A percentile compares a stretch with the other conserved stretches of the same genome.
Evolutionary conservation across 2,797 vertebrate species (phyloP).

Genomic region (Peromyscus aztecus): DNA sequence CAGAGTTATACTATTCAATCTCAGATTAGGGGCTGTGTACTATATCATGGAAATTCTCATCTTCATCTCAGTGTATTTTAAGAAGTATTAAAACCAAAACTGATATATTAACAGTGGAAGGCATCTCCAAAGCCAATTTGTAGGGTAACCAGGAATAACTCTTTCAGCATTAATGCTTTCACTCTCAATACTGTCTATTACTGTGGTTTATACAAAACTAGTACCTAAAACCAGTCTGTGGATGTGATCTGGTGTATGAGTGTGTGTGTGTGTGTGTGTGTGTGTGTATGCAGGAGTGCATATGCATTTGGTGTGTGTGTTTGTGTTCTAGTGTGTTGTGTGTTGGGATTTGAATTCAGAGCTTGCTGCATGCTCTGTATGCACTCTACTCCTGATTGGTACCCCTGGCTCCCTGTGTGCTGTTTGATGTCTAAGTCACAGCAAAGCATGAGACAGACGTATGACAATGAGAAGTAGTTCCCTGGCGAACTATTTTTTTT

Average conservation of each 20-base stretch:
- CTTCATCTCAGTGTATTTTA: neutral
- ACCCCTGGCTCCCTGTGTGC: neutral
- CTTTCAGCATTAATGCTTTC: conserved; percentile 11
- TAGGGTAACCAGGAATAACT: neutral
- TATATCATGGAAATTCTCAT: neutral
- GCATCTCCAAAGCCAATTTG: neutral
- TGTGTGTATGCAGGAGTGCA: neutral
- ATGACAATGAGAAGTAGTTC: neutral
- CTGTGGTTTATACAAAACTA: neutral
- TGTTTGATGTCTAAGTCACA: neutral
- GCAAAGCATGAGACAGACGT: neutral
- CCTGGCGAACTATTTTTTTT: neutral
- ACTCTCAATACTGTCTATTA: neutral
- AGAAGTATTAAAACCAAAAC: neutral
- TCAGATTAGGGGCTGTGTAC: neutral
- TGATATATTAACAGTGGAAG: neutral
- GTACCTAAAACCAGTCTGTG: neutral
- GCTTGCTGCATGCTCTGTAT: neutral
- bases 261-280: neutral
- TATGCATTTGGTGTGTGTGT: neutral
- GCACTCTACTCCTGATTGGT: neutral
- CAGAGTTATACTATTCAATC: neutral
- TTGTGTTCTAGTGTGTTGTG: neutral
- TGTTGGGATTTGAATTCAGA: neutral
- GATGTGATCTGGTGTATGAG: neutral